Percentiles rank a stretch among this genome's conserved stretches.
These are phyloP conservation scores for Flabesymbios commensalis DNA, from an alignment of 2,888 invertebrate genomes.

Conservation along the genomic window DNA sequence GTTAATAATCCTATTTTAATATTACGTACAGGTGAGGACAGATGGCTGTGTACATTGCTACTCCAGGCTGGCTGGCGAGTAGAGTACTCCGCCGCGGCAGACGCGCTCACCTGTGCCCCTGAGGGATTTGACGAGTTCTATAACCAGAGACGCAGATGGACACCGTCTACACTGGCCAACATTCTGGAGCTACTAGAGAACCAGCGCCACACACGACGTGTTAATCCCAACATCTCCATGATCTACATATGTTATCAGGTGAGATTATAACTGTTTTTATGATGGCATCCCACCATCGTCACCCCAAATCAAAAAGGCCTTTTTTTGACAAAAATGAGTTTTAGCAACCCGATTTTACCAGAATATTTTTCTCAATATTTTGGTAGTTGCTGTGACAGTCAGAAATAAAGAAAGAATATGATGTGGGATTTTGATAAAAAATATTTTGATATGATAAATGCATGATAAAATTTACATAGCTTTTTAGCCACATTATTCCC, in stretches of 20 bases:
- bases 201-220: conserved; percentile 18
- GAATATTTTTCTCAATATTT: too few species aligned
- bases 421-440: too few species aligned
- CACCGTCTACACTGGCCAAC: conserved; percentile 58
- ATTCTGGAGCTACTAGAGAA: conserved; percentile 51
- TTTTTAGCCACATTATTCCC: too few species aligned
- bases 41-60: conserved; percentile 57
- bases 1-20: too few species aligned
- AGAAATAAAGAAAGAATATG: too few species aligned
- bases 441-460: too few species aligned
- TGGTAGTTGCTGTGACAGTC: too few species aligned
- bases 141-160: conserved; percentile 57
- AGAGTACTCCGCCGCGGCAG: conserved; percentile 58
- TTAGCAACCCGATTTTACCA: neutral
- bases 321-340: neutral
- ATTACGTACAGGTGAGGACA: conserved; percentile 53
- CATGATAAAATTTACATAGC: too few species aligned
- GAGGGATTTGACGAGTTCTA: conserved; percentile 59
- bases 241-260: conserved; percentile 55
- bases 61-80: conserved; percentile 57
- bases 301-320: too few species aligned
- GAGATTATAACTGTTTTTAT: too few species aligned
- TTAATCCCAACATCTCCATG: conserved; percentile 89
- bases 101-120: conserved; percentile 56
- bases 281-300: too few species aligned